Evolutionary conservation across 2,113 vertebrate genomes (phyloP), one percentile per base, ranked within the genome.

Genomic region (Serinus canaria): DNA sequence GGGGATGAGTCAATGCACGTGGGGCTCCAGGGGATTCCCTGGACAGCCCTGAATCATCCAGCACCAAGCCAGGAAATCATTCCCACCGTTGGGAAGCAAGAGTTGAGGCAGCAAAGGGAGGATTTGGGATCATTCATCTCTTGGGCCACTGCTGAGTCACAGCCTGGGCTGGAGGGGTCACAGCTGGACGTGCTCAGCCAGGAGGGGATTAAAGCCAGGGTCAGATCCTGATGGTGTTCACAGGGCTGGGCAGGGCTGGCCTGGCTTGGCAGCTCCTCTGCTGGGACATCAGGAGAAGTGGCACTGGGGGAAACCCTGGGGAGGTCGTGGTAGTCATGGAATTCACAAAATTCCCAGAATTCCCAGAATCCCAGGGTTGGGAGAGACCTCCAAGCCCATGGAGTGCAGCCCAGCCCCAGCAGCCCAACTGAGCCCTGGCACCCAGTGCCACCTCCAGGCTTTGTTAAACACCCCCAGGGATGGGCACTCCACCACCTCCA

Each of bases 11-110:
- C 97, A 98, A 52, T 46, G 41, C 31, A 22, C 3, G 52, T 63
- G 92, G 89, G 87, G 60, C 19, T 95, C 31, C 60, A 89, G 97
- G 95, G 96, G 94, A 96, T 97, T 98, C 96, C 94, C 96, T 96
- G 89, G 93, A 95, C 64, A 92, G 87, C 67, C 10, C 87, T 97
- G 97, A 96, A 91, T 97, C 97, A 97, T 52, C 76, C 55, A 5
- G 69, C 86, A 68, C 50, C 39, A 62, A 75, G 83, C 87, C 47
- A 15, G 88, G 90, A 93, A 86, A 68, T 27, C 22, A 80, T 93
- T 92, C 56, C 86, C 87, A 72, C 15, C 72, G 53, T 90, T 95
- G 96, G 94, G 83, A 89, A 89, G n/a, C 89, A 91, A 75, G 41
- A 23, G 73, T 95, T 67, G 63, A 92, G 93, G 79, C 46, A 73